A percentile compares a stretch with the other conserved stretches of the same genome.
Evolutionary conservation across 2,888 invertebrate genomes (phyloP).

Genomic region (Protophormia terraenovae): DNA sequence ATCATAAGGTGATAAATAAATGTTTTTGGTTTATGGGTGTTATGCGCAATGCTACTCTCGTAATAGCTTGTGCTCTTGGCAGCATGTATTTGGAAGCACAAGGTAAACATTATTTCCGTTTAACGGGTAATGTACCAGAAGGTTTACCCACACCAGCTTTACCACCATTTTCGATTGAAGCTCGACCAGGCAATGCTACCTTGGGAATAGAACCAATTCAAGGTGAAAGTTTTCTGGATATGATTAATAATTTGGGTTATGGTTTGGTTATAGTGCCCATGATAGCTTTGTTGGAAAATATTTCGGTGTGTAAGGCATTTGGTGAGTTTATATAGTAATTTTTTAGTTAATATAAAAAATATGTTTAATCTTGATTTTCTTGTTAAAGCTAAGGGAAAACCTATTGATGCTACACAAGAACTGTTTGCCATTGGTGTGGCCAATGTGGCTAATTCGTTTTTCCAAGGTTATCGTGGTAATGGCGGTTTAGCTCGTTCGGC

Average conservation of each 20-base stretch:
- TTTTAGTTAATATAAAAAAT: neutral
- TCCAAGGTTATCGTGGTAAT: conserved; percentile 89
- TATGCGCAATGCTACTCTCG: conserved; percentile 90
- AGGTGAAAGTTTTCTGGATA: conserved; percentile 83
- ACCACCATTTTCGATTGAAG: conserved; percentile 86
- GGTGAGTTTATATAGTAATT: conserved; percentile 60
- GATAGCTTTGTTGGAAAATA: conserved; percentile 92
- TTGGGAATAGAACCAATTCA: conserved; percentile 66
- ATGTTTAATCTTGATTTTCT: neutral
- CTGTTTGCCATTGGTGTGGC: conserved; percentile 89
- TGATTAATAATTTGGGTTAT: conserved; percentile 89
- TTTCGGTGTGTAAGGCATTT: conserved; percentile 84
- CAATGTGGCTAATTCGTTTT: conserved; percentile 91
- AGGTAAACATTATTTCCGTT: conserved; percentile 82
- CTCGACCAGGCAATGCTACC: conserved; percentile 68
- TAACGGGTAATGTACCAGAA: conserved; percentile 87
- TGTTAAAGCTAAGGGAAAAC: conserved; percentile 85
- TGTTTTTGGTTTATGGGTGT: conserved; percentile 88
- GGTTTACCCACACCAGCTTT: conserved; percentile 86
- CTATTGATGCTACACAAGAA: conserved; percentile 94
- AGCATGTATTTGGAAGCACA: conserved; percentile 84
- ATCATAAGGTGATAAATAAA: conserved; percentile 85
- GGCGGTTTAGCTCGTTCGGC: conserved; percentile 91
- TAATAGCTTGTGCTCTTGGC: conserved; percentile 86
- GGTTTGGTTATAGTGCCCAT: conserved; percentile 92